Percentiles rank a stretch among this genome's conserved stretches.
Evolutionary conservation across 2,888 invertebrate genomes (phyloP).

Genomic region (Baccha elongata): DNA sequence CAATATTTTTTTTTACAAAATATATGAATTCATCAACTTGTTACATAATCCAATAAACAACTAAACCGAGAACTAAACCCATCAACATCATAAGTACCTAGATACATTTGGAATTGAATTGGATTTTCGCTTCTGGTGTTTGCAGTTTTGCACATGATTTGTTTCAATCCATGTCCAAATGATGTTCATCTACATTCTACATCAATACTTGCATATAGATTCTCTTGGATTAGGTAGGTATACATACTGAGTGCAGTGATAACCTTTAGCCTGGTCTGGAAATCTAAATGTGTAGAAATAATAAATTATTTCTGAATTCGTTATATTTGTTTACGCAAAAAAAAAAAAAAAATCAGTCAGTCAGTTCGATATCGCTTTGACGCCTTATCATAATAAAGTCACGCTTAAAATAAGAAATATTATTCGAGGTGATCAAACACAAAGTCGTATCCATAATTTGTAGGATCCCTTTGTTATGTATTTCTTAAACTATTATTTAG

Average conservation of each 20-base stretch:
- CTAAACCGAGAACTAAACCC: too few relatives aligned
- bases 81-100: neutral
- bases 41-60: neutral
- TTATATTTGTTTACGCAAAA: constrained; percentile 1
- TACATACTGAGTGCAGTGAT: too few relatives aligned
- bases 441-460: neutral
- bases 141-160: neutral
- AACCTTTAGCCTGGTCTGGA: constrained; percentile 29
- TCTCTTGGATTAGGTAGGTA: neutral
- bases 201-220: too few relatives aligned
- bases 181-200: neutral
- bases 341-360: neutral
- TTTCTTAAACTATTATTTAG: too few relatives aligned
- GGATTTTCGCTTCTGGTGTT: neutral
- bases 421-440: neutral
- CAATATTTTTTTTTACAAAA: neutral
- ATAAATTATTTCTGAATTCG: neutral
- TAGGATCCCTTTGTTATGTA: too few relatives aligned
- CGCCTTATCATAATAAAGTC: too few relatives aligned
- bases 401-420: neutral
- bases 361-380: constrained; percentile 1
- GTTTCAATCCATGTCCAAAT: neutral
- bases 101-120: neutral
- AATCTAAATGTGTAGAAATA: constrained; percentile 20
- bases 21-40: neutral